Evolutionary conservation across 2,797 vertebrate genomes (phyloP).

Genomic region (Tapirus indicus): DNA sequence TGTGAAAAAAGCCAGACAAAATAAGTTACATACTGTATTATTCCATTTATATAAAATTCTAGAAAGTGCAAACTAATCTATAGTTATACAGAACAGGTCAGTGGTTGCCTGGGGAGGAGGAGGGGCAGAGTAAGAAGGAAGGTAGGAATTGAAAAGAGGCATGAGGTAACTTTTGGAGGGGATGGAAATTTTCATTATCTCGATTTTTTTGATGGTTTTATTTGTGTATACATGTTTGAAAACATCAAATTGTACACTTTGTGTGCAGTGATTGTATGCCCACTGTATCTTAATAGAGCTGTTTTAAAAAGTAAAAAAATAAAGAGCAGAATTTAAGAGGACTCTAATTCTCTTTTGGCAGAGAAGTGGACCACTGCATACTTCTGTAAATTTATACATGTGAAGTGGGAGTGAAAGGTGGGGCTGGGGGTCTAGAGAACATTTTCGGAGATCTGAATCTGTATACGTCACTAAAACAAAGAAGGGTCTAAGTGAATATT

Average conservation of each 20-base stretch:
- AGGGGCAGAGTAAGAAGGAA: neutral
- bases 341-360: neutral
- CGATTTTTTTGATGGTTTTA: neutral
- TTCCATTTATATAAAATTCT: slow-evolving; percentile 6
- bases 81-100: neutral
- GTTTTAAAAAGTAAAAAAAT: neutral
- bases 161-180: neutral
- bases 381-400: neutral
- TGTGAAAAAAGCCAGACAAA: neutral
- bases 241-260: neutral
- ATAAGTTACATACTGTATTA: neutral
- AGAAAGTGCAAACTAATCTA: neutral
- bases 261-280: neutral
- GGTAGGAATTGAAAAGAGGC: neutral
- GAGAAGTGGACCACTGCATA: neutral
- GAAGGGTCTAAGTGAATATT: neutral
- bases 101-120: neutral
- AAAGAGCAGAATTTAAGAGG: neutral
- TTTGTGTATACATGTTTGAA: neutral
- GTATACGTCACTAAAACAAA: neutral
- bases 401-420: neutral
- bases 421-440: neutral
- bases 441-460: neutral
- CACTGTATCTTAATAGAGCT: neutral
- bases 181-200: neutral